A percentile compares a stretch with the other conserved stretches of the same genome.
phyloP scores from a whole-genome alignment of 2,888 invertebrate genomes.

The Brachyptera putata region DNA sequence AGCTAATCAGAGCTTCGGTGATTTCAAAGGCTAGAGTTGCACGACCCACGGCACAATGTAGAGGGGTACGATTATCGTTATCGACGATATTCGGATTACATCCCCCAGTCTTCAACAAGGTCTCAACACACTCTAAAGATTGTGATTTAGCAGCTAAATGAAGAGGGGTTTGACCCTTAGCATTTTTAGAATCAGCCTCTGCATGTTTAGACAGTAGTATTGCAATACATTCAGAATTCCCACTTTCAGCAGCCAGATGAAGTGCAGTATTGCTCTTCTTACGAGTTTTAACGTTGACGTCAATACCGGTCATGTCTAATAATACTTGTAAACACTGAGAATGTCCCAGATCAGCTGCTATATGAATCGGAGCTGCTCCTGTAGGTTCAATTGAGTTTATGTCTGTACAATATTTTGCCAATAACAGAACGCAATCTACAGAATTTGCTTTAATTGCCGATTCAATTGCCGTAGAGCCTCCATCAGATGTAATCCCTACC shows the following conservation, averaged over 20 bases:
- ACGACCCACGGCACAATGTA: slow-evolving; percentile 82
- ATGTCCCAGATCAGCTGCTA: slow-evolving; percentile 76
- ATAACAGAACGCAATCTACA: slow-evolving; percentile 70
- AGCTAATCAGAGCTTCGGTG: slow-evolving; percentile 69
- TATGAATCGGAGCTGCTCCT: slow-evolving; percentile 74
- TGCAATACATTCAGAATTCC: slow-evolving; percentile 76
- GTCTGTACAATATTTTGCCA: slow-evolving; percentile 70
- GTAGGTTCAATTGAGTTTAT: slow-evolving; percentile 66
- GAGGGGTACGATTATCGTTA: slow-evolving; percentile 72
- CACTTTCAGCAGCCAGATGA: slow-evolving; percentile 85
- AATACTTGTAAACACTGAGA: slow-evolving; percentile 70
- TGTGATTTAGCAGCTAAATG: slow-evolving; percentile 80
- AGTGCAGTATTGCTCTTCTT: slow-evolving; percentile 74
- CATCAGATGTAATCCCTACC: not conserved
- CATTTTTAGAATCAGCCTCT: slow-evolving; percentile 67
- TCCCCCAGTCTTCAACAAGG: slow-evolving; percentile 66
- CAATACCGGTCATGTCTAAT: slow-evolving; percentile 65
- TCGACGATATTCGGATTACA: slow-evolving; percentile 77
- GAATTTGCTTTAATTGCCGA: slow-evolving; percentile 82
- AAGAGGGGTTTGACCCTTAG: slow-evolving; percentile 77
- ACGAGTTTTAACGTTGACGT: slow-evolving; percentile 65
- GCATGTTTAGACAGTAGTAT: slow-evolving; percentile 69
- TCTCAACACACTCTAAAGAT: slow-evolving; percentile 75
- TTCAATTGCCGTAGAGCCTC: slow-evolving; percentile 66
- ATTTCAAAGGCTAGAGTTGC: slow-evolving; percentile 76